A percentile compares a stretch with the other conserved stretches of the same genome.
phyloP scores from a whole-genome alignment of 2,888 invertebrate species.

The Eupithecia dodoneata region DNA sequence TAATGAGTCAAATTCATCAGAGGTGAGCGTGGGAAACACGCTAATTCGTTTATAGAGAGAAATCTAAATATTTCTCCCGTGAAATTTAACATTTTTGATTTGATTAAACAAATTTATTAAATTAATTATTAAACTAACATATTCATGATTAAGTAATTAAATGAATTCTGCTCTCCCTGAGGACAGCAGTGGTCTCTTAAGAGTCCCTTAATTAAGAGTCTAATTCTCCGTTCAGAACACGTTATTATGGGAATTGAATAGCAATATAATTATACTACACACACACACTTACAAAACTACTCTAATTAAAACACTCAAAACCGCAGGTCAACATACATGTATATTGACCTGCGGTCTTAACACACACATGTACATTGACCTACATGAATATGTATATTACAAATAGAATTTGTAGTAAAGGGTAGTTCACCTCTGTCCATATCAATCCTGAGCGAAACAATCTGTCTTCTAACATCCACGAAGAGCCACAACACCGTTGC shows the following conservation, averaged over 20 bases:
- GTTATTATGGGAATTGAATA: neutral
- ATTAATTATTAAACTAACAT: no score
- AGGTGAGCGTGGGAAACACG: neutral
- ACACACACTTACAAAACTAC: neutral
- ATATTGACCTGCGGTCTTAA: no score
- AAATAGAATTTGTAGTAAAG: neutral
- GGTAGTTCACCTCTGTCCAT: conserved; percentile 85
- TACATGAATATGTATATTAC: no score
- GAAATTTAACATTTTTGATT: no score
- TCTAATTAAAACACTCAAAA: neutral
- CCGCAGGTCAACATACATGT: neutral
- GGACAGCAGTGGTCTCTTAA: no score
- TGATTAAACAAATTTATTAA: no score
- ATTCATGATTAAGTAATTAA: no score
- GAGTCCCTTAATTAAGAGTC: neutral
- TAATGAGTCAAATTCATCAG: neutral
- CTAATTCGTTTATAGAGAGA: neutral
- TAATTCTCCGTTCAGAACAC: neutral
- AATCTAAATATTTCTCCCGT: neutral
- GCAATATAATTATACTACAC: neutral
- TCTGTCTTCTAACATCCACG: conserved; percentile 87
- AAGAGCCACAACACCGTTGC: conserved; percentile 88
- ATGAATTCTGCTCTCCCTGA: no score
- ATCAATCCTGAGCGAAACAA: conserved; percentile 85
- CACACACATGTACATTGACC: no score